phyloP scores from a whole-genome alignment of 2,113 vertebrate genomes.

The Zingel zingel region DNA sequence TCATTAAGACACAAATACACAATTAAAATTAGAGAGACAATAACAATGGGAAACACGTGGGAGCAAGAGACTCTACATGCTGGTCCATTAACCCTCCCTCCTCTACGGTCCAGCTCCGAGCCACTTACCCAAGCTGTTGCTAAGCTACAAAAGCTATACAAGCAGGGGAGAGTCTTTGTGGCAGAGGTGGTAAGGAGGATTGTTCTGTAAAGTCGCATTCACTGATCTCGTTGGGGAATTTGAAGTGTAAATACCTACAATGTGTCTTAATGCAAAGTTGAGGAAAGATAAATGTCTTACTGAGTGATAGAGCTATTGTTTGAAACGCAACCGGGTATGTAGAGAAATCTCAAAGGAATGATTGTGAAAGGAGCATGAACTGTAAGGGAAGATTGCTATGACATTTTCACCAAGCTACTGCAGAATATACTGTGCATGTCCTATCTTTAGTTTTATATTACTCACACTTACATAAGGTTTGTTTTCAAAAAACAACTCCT shows the following conservation, averaged over 20 bases:
- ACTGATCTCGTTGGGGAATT: slow-evolving; percentile 28
- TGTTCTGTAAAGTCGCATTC: slow-evolving; percentile 24
- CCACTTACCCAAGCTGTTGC: slow-evolving; percentile 65
- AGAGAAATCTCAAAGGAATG: background rate
- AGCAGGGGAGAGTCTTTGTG: slow-evolving; percentile 17
- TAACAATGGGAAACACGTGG: slow-evolving; percentile 60
- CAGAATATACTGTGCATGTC: background rate
- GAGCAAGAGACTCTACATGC: slow-evolving; percentile 54
- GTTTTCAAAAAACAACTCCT: background rate
- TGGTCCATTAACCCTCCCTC: slow-evolving; percentile 71
- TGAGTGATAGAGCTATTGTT: background rate
- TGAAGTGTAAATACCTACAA: background rate
- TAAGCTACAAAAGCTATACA: slow-evolving; percentile 61
- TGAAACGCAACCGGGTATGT: background rate
- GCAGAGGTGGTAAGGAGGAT: slow-evolving; percentile 22
- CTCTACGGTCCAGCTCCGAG: slow-evolving; percentile 35
- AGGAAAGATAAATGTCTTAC: background rate
- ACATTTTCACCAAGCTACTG: background rate
- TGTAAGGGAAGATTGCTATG: background rate
- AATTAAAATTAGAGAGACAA: slow-evolving; percentile 66
- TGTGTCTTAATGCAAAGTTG: background rate
- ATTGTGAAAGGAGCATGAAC: background rate
- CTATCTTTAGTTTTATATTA: background rate
- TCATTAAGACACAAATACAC: slow-evolving; percentile 58
- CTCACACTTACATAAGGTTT: background rate